Base-by-base conservation (phyloP, 2,797 vertebrate species). In the Pempheris klunzingeri region DNA sequence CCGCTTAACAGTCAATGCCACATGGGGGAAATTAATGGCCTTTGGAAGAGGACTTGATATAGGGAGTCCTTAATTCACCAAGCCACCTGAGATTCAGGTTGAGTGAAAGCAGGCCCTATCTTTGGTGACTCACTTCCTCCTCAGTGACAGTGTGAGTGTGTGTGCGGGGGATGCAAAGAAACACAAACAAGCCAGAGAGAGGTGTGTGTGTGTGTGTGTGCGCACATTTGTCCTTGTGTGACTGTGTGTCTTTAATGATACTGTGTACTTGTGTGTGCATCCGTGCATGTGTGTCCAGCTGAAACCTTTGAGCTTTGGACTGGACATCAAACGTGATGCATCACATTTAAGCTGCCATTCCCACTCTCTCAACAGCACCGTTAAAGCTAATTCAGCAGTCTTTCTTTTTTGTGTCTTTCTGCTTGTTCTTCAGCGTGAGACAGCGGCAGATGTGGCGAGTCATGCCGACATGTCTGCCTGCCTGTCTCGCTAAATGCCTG, bases 41-140 rank as follows among this genome's bases (percentile, higher is more conserved):
- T 83, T 86, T 78, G 54, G 71, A 90, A 84, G 70, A 85, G 58
- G 78, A 78, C 57, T 80, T 80, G 78, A 88, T 90, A 74, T 52
- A 57, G 50, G 59, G 77, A 81, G 87, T 43, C 78, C 86, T 90
- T 92, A 58, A 91, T 92, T 92, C 87, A 88, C 87, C 58, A 49
- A 80, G 76, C 80, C 92, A 92, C 86, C 88, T 90, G 90, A 91
- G 90, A 90, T 75, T 88, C 73, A 72, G 74, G 80, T 80, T 89
- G 84, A 88, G 81, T 79, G 69, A 85, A 90, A 86, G 81, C 88
- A 83, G 84, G 68, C 69, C 32, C 75, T 36, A 0, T 85, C 84
- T 85, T 81, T 36, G 3, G 74, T 82, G 90, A 89, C 71, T 84
- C 86, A 79, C 83, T 80, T 87, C 77, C 73, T 83, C 62, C 46